Percentiles rank a stretch among this genome's conserved stretches.
Conservation (phyloP, 2,797 vertebrate genomes). For the Fratercula arctica region DNA sequence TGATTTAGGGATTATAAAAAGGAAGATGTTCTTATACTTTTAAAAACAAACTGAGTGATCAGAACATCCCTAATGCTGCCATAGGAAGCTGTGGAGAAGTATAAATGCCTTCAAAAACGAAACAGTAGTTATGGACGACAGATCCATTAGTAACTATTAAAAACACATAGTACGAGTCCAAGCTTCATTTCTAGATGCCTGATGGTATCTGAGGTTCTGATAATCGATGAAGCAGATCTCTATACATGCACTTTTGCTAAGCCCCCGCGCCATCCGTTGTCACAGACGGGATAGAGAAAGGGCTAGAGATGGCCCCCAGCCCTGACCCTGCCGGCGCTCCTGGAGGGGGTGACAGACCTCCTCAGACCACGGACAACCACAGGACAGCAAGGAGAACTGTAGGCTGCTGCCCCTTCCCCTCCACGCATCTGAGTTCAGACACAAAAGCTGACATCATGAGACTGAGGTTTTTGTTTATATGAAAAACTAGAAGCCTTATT, state of each 20-base stretch:
- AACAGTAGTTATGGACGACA: not conserved
- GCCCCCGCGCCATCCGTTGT: not conserved
- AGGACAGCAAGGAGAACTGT: fast-evolving
- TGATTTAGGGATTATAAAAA: not conserved
- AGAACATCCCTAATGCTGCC: not conserved
- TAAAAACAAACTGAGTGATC: not conserved
- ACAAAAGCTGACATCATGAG: not conserved
- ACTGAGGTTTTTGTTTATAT: not conserved
- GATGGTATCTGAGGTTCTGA: not conserved
- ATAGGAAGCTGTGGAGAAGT: not conserved
- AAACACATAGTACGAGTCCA: not conserved
- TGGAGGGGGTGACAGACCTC: not conserved
- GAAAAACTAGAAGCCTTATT: not conserved
- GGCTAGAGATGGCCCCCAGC: not conserved
- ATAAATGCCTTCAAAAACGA: not conserved
- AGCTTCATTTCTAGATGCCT: not conserved
- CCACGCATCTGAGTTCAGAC: not conserved
- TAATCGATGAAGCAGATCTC: not conserved
- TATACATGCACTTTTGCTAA: not conserved
- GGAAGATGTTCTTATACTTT: not conserved
- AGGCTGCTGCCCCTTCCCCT: not conserved
- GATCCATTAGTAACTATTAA: not conserved
- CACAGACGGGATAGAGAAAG: not conserved
- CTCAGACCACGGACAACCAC: not conserved
- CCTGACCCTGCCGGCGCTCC: not conserved